Percentiles rank a stretch among this genome's conserved stretches.
These are phyloP conservation scores for Tarsius wallacei DNA, from an alignment of 2,797 vertebrate genomes.

Conservation along the genomic window DNA sequence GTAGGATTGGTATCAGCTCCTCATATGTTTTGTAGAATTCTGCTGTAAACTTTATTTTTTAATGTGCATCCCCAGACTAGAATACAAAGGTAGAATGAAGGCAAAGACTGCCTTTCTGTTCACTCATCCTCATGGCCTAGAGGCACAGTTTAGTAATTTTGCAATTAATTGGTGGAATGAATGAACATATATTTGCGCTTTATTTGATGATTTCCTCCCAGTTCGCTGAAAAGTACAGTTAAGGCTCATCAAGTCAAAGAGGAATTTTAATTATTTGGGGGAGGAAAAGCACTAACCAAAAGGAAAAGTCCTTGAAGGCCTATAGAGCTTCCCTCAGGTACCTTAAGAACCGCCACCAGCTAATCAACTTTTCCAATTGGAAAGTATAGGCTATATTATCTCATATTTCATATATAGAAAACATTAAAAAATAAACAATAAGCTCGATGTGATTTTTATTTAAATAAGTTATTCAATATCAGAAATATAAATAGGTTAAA, in stretches of 20 bases:
- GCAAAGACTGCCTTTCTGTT: background rate
- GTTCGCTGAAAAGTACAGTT: background rate
- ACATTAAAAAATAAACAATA: background rate
- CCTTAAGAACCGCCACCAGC: background rate
- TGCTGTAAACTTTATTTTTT: background rate
- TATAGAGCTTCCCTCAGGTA: background rate
- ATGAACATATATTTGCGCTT: background rate
- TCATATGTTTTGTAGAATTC: too few species aligned
- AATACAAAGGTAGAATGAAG: background rate
- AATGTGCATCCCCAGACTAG: background rate
- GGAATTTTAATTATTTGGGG: background rate
- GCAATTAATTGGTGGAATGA: background rate
- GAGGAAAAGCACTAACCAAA: background rate
- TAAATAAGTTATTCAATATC: background rate
- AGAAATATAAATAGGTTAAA: background rate
- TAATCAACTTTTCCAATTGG: background rate
- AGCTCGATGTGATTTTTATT: background rate
- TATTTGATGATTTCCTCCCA: background rate
- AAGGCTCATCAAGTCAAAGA: background rate
- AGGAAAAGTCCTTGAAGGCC: background rate
- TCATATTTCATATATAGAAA: background rate
- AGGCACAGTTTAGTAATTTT: background rate
- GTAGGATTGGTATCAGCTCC: too few species aligned
- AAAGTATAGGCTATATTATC: background rate
- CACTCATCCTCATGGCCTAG: background rate